These are phyloP conservation scores for Diachrysia chrysitis DNA, from an alignment of 2,888 invertebrate genomes.

Conservation along the genomic window DNA sequence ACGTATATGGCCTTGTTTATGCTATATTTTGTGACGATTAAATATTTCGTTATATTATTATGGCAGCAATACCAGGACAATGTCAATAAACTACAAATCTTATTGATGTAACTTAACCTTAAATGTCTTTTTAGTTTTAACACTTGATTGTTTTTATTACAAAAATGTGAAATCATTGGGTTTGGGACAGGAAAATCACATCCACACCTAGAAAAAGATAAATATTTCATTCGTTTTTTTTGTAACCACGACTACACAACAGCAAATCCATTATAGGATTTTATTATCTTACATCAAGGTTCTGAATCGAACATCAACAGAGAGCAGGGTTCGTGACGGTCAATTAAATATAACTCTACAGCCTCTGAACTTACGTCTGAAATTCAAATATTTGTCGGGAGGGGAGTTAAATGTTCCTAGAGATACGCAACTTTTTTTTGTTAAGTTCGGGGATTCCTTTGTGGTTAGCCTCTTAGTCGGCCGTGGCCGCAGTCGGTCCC, in stretches of 20 bases:
- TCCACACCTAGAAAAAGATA: conserved; percentile 69
- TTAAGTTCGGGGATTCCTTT: conserved; percentile 77
- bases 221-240: conserved; percentile 74
- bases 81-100: neutral
- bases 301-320: conserved; percentile 76
- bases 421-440: conserved; percentile 75
- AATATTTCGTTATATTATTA: neutral
- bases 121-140: neutral
- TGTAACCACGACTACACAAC: conserved; percentile 75
- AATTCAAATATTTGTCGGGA: conserved; percentile 63
- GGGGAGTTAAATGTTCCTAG: conserved; percentile 77
- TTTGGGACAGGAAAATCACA: conserved; percentile 54
- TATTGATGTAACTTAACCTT: neutral
- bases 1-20: conserved; percentile 1
- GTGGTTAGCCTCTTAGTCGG: conserved; percentile 72
- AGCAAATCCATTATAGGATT: conserved; percentile 84
- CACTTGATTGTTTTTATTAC: neutral
- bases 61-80: neutral
- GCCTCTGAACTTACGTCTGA: conserved; percentile 67
- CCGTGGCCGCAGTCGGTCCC: conserved; percentile 58
- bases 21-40: neutral
- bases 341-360: conserved; percentile 72
- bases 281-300: conserved; percentile 85
- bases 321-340: conserved; percentile 51
- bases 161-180: conserved; percentile 28